A percentile compares a stretch with the other conserved stretches of the same genome.
Conservation (phyloP, 2,888 invertebrate species). For the Nemurella pictetii region DNA sequence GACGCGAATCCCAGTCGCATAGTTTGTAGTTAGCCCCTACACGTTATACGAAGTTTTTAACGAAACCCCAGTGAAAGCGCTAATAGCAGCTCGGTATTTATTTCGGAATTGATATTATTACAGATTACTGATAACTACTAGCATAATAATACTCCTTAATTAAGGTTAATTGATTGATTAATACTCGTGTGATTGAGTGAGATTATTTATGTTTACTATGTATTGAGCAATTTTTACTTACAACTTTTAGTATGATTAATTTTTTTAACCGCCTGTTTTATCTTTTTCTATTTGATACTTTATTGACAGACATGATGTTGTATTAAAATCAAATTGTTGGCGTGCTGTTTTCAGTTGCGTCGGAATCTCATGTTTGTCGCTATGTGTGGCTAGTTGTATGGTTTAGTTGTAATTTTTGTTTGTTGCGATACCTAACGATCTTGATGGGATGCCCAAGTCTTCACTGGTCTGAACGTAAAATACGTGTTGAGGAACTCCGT, state of each 20-base stretch:
- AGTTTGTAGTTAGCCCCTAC: background rate
- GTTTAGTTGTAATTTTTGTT: background rate
- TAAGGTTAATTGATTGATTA: constrained; percentile 17
- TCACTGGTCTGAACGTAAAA: background rate
- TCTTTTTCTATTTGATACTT: background rate
- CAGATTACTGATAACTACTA: background rate
- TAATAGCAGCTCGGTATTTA: constrained; percentile 9
- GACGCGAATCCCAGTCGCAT: background rate
- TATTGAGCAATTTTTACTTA: constrained; percentile 31
- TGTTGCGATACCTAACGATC: background rate
- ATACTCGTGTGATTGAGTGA: constrained; percentile 40
- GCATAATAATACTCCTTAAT: background rate
- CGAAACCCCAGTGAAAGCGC: background rate
- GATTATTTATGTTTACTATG: constrained; percentile 41
- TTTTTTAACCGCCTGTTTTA: background rate
- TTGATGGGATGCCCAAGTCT: background rate
- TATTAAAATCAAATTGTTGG: background rate
- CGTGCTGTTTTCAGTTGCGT: background rate
- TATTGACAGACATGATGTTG: background rate
- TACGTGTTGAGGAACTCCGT: background rate
- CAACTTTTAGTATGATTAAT: constrained; percentile 5
- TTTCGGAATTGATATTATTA: background rate
- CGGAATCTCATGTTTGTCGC: background rate
- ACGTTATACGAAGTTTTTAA: background rate
- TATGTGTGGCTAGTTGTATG: background rate